A percentile compares a stretch with the other conserved stretches of the same genome.
Conservation (phyloP, 1,140 invertebrate species). For the Holotrichia oblita region DNA sequence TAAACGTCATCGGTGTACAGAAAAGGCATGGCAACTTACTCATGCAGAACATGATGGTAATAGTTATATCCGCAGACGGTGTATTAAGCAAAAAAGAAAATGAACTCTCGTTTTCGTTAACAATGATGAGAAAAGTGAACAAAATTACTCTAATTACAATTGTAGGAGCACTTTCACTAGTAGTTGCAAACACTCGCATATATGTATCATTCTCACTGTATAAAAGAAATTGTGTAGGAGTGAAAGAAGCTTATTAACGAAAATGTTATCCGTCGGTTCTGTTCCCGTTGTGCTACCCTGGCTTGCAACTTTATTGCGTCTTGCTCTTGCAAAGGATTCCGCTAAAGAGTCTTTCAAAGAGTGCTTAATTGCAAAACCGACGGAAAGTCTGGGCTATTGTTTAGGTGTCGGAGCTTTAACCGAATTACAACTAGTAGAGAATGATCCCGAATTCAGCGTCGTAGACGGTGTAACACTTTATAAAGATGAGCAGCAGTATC, state of each 20-base stretch:
- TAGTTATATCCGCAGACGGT: not conserved
- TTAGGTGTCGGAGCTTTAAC: conserved; percentile 74
- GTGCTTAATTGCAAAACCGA: conserved; percentile 63
- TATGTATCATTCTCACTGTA: not conserved
- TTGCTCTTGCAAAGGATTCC: not conserved
- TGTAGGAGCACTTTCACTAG: conserved; percentile 41
- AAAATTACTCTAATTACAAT: conserved; percentile 46
- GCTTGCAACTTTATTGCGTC: not conserved
- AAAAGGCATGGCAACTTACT: no score
- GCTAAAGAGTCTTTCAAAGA: conserved; percentile 59
- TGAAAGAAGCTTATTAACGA: not conserved
- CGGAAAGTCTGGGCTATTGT: conserved; percentile 65
- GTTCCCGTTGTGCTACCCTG: not conserved
- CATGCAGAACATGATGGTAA: no score
- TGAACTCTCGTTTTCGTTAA: conserved; percentile 34
- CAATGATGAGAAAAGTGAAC: conserved; percentile 44
- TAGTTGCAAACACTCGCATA: not conserved
- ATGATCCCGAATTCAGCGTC: conserved; percentile 71
- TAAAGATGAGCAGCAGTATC: conserved; percentile 65
- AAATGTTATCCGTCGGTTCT: not conserved
- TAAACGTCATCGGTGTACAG: no score
- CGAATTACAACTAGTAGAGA: conserved; percentile 71
- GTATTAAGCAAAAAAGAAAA: not conserved
- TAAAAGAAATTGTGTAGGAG: conserved; percentile 20
- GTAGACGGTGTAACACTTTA: conserved; percentile 68